These are phyloP conservation scores for Tetraneura akinire DNA, from an alignment of 1,140 invertebrate species.

Conservation along the genomic window DNA sequence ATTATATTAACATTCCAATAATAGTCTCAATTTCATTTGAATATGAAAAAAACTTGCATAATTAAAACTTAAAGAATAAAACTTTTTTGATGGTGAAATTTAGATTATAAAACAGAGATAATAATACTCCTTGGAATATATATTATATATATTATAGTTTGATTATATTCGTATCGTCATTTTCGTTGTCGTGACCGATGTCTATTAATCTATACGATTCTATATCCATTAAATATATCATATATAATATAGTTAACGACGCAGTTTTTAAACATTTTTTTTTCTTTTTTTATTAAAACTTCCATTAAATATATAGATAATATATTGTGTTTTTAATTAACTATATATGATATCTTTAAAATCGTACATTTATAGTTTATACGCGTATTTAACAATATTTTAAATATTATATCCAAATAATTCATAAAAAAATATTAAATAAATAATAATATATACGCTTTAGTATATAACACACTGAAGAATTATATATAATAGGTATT, in stretches of 20 bases:
- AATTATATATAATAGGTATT: too few species aligned
- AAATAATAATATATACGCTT: too few species aligned
- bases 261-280: not conserved
- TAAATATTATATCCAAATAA: too few species aligned
- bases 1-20: not conserved
- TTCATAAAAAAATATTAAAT: too few species aligned
- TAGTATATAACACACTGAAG: too few species aligned
- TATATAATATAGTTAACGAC: too few species aligned
- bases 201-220: constrained; percentile 24
- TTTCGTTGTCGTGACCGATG: not conserved
- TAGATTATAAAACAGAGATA: not conserved
- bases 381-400: too few species aligned
- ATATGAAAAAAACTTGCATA: not conserved
- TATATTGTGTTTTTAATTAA: too few species aligned
- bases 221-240: not conserved
- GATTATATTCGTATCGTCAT: not conserved
- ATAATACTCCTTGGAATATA: too few species aligned
- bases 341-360: too few species aligned
- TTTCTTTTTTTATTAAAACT: not conserved
- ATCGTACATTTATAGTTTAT: too few species aligned
- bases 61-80: constrained; percentile 23
- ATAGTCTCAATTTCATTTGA: not conserved
- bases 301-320: not conserved
- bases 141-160: too few species aligned
- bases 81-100: not conserved